Conservation (phyloP, 2,888 invertebrate species). For the Nomada ferruginata region DNA sequence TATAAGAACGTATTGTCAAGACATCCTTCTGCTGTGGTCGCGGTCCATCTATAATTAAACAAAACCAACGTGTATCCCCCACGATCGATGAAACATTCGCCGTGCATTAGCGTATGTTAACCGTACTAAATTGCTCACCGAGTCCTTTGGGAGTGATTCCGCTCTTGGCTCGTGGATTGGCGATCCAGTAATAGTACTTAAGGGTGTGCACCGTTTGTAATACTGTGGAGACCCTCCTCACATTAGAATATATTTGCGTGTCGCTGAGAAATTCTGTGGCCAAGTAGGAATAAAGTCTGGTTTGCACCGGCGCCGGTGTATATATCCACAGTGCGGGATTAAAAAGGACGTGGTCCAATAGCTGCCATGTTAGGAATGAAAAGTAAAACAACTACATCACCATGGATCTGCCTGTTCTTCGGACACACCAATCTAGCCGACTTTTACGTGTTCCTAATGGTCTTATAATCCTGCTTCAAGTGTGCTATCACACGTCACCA, state of each 20-base stretch:
- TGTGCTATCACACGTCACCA: neutral
- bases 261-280: conserved; percentile 99
- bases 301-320: conserved; percentile 97
- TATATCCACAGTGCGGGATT: conserved; percentile 99
- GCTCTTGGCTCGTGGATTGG: conserved; percentile 97
- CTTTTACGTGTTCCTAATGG: conserved; percentile 70
- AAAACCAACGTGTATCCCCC: too few species aligned
- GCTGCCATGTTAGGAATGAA: conserved; percentile 96
- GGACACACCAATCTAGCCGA: conserved; percentile 83
- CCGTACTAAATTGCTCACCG: conserved; percentile 87
- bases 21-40: conserved; percentile 97
- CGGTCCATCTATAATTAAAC: conserved; percentile 93
- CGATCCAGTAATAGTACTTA: conserved; percentile 99
- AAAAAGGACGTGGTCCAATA: conserved; percentile 99
- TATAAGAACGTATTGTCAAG: conserved; percentile 96
- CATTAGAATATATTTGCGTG: conserved; percentile 98
- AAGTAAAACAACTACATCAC: conserved; percentile 94
- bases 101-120: neutral
- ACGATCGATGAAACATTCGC: neutral
- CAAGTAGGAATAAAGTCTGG: conserved; percentile 97
- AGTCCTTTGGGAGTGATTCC: conserved; percentile 97
- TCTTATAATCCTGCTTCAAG: neutral
- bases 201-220: conserved; percentile 99
- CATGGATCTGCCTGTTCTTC: conserved; percentile 84
- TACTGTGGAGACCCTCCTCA: conserved; percentile 97